phyloP scores from a whole-genome alignment of 2,888 invertebrate genomes.

The Brachylomia viminalis region DNA sequence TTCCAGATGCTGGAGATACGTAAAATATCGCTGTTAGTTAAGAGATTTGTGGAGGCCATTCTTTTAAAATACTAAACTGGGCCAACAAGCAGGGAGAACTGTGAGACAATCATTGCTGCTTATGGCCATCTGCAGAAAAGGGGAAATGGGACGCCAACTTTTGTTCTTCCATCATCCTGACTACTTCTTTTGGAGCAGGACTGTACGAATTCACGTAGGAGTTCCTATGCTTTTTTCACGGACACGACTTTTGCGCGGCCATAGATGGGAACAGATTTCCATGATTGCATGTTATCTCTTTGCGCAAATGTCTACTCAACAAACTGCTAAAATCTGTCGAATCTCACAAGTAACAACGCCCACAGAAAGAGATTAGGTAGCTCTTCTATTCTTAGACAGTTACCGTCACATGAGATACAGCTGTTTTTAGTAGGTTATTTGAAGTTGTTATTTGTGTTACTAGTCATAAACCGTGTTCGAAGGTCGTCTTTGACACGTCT shows the following conservation, averaged over 20 bases:
- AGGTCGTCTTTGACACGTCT: constrained; percentile 37
- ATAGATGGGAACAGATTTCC: not conserved
- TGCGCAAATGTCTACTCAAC: constrained; percentile 6
- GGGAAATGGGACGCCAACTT: not conserved
- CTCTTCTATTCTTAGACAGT: constrained; percentile 23
- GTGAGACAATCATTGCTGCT: no score
- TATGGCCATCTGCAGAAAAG: no score
- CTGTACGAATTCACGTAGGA: not conserved
- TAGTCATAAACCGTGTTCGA: constrained; percentile 24
- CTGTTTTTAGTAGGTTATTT: constrained; percentile 8
- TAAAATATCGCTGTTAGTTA: not conserved
- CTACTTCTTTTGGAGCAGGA: not conserved
- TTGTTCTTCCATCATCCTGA: not conserved
- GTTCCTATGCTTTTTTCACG: not conserved
- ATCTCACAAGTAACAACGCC: constrained; percentile 1
- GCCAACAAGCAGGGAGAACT: not conserved
- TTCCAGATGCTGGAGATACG: not conserved
- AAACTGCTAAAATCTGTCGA: constrained; percentile 15
- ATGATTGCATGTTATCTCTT: not conserved
- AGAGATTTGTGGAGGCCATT: no score
- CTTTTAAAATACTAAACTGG: not conserved
- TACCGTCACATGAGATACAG: constrained; percentile 19
- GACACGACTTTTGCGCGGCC: no score
- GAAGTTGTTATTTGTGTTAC: not conserved
- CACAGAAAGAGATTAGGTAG: constrained; percentile 14